Conservation (phyloP, 2,888 invertebrate species). For the Himalopsyche kuldschensis region DNA sequence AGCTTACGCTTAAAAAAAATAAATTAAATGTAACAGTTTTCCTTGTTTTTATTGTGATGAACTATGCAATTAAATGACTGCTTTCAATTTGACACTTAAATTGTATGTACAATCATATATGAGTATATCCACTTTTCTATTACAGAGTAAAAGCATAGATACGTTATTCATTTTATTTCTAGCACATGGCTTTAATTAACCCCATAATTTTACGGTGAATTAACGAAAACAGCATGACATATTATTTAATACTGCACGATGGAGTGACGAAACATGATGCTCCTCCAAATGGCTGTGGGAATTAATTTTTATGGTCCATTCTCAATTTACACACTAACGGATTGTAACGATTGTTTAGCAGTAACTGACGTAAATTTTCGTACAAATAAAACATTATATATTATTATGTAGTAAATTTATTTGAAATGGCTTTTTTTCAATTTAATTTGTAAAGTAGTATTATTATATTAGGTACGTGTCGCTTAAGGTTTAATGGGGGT, state of each 20-base stretch:
- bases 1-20: no score
- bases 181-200: slow-evolving; percentile 23
- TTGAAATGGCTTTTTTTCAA: no score
- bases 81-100: no score
- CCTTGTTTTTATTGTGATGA: no score
- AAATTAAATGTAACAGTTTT: no score
- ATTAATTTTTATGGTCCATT: not conserved
- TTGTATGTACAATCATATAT: not conserved
- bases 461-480: no score
- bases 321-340: not conserved
- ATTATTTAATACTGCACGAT: not conserved
- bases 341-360: not conserved
- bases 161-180: not conserved
- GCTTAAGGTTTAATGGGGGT: no score
- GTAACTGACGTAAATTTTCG: not conserved
- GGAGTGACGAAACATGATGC: not conserved
- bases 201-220: slow-evolving; percentile 2
- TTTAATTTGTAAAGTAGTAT: no score
- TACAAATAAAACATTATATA: not conserved
- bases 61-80: no score
- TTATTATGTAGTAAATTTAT: no score
- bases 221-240: slow-evolving; percentile 16
- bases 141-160: not conserved
- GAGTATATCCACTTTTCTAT: not conserved
- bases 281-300: not conserved